These are phyloP conservation scores for Botia almorhae DNA, from an alignment of 2,797 vertebrate genomes.

Conservation along the genomic window DNA sequence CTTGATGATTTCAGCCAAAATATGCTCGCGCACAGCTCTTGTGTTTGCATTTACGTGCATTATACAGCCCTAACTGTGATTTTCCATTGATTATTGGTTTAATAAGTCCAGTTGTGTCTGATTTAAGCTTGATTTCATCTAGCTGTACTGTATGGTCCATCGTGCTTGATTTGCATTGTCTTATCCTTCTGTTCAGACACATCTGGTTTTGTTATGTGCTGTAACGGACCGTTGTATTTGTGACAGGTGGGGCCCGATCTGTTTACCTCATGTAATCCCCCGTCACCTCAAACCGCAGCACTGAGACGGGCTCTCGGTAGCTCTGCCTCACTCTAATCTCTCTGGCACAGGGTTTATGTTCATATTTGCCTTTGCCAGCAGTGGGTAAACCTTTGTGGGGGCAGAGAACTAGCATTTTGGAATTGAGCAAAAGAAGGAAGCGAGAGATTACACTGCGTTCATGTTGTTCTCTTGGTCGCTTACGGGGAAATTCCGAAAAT, in stretches of 20 bases:
- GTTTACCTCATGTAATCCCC: slow-evolving; percentile 65
- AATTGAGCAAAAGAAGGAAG: slow-evolving; percentile 30
- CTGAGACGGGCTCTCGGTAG: slow-evolving; percentile 52
- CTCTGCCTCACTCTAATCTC: slow-evolving; percentile 50
- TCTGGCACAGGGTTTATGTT: slow-evolving; percentile 35
- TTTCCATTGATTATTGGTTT: neutral
- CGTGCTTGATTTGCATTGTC: neutral
- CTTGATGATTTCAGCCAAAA: slow-evolving; percentile 30
- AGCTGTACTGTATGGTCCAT: neutral
- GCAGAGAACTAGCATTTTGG: slow-evolving; percentile 20
- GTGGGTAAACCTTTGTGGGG: slow-evolving; percentile 37
- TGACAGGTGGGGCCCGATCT: slow-evolving; percentile 62
- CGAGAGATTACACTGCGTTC: slow-evolving; percentile 33
- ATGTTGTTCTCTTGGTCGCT: slow-evolving; percentile 12
- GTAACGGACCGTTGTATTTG: slow-evolving; percentile 50
- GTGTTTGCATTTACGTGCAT: neutral
- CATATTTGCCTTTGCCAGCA: slow-evolving; percentile 48
- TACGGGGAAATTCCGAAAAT: neutral
- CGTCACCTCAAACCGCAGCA: slow-evolving; percentile 59
- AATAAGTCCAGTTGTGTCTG: neutral
- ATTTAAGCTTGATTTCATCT: neutral
- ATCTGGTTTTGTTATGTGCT: slow-evolving; percentile 45
- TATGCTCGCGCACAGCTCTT: neutral
- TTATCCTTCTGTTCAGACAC: slow-evolving; percentile 27
- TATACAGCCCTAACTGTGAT: neutral